Percentiles rank a stretch among this genome's conserved stretches.
These are phyloP conservation scores for Neosalanx taihuensis DNA, from an alignment of 2,797 vertebrate species.

Conservation along the genomic window DNA sequence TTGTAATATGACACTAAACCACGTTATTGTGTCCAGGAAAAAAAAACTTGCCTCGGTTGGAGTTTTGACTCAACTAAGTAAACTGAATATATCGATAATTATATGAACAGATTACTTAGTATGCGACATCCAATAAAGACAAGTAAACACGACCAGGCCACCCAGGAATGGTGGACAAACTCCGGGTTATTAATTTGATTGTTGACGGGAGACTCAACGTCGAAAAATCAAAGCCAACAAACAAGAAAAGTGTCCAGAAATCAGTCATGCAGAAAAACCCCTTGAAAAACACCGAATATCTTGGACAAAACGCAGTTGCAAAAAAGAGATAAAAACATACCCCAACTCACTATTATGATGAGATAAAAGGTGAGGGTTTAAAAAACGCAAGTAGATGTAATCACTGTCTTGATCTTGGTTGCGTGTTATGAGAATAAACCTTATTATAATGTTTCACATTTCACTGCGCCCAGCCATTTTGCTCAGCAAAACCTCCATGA, in stretches of 20 bases:
- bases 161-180: neutral
- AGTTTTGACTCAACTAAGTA: constrained; percentile 31
- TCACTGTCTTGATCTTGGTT: constrained; percentile 4
- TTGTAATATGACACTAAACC: neutral
- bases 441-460: constrained; percentile 66
- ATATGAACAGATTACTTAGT: neutral
- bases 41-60: constrained; percentile 43
- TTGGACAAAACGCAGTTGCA: constrained; percentile 31
- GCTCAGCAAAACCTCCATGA: constrained; percentile 69
- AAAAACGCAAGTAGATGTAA: neutral
- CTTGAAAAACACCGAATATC: constrained; percentile 36
- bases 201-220: neutral
- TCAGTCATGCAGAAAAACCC: constrained; percentile 44
- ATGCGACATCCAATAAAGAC: neutral
- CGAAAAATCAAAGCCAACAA: constrained; percentile 2
- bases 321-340: constrained; percentile 11
- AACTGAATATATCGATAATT: constrained; percentile 14
- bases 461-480: constrained; percentile 76
- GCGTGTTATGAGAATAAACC: constrained; percentile 44
- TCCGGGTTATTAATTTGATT: neutral
- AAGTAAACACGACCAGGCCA: neutral
- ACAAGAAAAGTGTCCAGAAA: constrained; percentile 24
- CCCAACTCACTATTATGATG: neutral
- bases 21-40: constrained; percentile 10
- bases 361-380: neutral